Conservation (phyloP, 2,888 invertebrate species). For the Lasioglossum lativentre region DNA sequence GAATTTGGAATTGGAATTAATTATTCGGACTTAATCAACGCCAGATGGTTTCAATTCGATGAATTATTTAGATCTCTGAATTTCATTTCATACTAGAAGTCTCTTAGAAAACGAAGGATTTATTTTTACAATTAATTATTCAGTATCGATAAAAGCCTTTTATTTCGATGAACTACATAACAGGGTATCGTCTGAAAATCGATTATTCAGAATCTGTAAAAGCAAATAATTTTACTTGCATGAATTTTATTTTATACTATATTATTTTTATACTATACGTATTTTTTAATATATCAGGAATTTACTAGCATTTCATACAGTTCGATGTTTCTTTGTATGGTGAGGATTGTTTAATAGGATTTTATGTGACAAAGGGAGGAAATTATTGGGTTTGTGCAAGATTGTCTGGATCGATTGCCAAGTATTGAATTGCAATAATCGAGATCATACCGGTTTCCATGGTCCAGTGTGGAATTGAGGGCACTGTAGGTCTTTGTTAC, state of each 20-base stretch:
- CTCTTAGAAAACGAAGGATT: neutral
- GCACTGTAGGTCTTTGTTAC: slow-evolving; percentile 92
- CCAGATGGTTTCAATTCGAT: neutral
- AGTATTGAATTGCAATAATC: neutral
- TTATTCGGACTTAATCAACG: neutral
- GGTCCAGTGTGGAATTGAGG: slow-evolving; percentile 95
- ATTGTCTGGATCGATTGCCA: neutral
- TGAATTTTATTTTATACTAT: neutral
- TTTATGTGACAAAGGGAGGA: too few species aligned
- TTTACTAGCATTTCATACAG: too few species aligned
- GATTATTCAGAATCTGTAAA: neutral
- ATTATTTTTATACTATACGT: too few species aligned
- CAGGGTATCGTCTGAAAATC: neutral
- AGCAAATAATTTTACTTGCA: neutral
- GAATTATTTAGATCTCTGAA: neutral
- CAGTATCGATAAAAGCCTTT: neutral
- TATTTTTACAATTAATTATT: neutral
- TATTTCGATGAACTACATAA: neutral
- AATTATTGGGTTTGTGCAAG: neutral
- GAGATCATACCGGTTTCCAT: slow-evolving; percentile 92
- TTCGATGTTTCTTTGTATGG: too few species aligned
- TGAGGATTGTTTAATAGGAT: too few species aligned
- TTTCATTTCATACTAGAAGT: neutral
- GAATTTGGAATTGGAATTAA: neutral
- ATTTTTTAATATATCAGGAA: too few species aligned